Base-by-base conservation (phyloP, 2,113 vertebrate genomes). In the Pseudorhombus dupliciocellatus region DNA sequence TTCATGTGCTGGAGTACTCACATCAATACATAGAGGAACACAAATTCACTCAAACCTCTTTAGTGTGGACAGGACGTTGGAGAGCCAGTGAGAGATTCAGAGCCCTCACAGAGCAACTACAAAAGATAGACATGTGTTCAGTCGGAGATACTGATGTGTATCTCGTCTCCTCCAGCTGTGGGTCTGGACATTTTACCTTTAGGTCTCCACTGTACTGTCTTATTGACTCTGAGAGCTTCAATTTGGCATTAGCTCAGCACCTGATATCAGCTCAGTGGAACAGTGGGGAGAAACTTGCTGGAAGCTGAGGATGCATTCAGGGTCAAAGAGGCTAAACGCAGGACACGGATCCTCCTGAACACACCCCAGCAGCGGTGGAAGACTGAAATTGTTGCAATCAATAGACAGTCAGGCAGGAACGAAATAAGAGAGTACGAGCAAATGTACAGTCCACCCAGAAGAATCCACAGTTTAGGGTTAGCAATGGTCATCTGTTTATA, bases 241-340 rank as follows among this genome's bases (percentile, higher is more conserved):
- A 66, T 64, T 79, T 62, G 50, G 77, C 78, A 78, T 70, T 21
- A 2, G 50, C 68, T 79, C 37, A 87, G 69, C 20, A 46, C 73
- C 73, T 66, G 67, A 65, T 81, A 34, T 76, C 50, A 62, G 63
- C 76, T 77, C 66, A 65, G 54, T 15, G 67, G 62, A 71, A 69
- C 61, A 34, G 59, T 64, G 60, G 66, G 44, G 65, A 64, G 76
- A 81, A 77, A 67, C 79, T 75, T 64, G 77, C 1, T 10, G 65
- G 73, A 79, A 72, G 61, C 81, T 69, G 64, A 74, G 59, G 75
- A 83, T 52, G 73, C 56, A 73, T 72, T 85, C 28, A 55, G 65
- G 75, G 80, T 85, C 85, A 81, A 55, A 78, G 66, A 60, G 82
- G 75, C 75, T 86, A 87, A 87, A 82, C 70, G 73, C 68, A 50